These are phyloP conservation scores for Zeuzera pyrina DNA, from an alignment of 2,888 invertebrate genomes.

Conservation along the genomic window DNA sequence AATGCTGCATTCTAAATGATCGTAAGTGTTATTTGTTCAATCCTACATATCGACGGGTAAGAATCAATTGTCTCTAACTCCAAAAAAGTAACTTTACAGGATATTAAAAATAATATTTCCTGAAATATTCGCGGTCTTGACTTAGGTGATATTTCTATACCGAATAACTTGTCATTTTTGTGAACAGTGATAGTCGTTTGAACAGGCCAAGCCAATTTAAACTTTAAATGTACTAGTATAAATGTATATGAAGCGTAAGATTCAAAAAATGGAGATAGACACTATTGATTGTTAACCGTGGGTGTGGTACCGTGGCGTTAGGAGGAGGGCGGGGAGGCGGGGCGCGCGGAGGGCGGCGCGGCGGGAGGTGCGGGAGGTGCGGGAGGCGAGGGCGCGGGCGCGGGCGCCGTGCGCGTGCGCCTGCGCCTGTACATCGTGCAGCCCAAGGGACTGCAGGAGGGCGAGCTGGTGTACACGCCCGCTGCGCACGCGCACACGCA, in stretches of 20 bases:
- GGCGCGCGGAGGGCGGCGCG: slow-evolving; percentile 17
- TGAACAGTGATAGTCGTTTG: too few species aligned
- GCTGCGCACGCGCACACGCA: slow-evolving; percentile 27
- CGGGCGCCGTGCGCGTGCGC: slow-evolving; percentile 27
- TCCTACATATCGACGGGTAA: too few species aligned
- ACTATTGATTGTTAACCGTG: neutral
- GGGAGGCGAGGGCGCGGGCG: slow-evolving; percentile 17
- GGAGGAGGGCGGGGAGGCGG: neutral
- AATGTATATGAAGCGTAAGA: neutral
- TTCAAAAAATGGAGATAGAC: neutral
- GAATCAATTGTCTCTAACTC: too few species aligned
- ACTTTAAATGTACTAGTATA: too few species aligned
- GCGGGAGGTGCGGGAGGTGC: slow-evolving; percentile 7
- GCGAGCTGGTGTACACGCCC: slow-evolving; percentile 78
- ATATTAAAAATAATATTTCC: too few species aligned
- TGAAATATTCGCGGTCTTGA: too few species aligned
- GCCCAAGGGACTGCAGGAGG: slow-evolving; percentile 91
- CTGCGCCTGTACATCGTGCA: slow-evolving; percentile 83
- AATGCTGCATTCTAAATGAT: too few species aligned
- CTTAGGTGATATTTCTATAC: too few species aligned
- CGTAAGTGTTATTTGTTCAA: too few species aligned
- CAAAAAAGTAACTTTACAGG: too few species aligned
- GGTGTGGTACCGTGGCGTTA: neutral
- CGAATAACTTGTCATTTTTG: too few species aligned
- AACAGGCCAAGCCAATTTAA: too few species aligned